Evolutionary conservation across 2,797 vertebrate species (phyloP), one percentile per base, ranked within the genome.

Genomic region (Anableps anableps): DNA sequence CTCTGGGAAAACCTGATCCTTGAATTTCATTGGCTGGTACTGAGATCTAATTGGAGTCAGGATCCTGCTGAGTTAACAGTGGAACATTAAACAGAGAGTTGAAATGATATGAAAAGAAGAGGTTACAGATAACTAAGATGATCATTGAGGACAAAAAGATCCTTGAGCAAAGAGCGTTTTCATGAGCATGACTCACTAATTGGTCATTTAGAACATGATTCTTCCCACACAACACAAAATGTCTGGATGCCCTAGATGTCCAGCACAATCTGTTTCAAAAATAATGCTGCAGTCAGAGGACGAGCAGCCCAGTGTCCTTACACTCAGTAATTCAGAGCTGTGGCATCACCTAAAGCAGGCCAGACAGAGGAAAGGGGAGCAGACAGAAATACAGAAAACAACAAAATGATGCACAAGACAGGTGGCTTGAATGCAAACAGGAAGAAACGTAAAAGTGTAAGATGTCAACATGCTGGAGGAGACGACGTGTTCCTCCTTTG

Each of bases 1-100:
- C 60, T 86, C 68, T 77, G 80, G 75, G 80, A 86, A 92, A 92
- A 83, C 75, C 81, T 75, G 77, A 90, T 85, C 58, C 72, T 74
- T 51, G 58, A 83, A 83, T 86, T 92, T 86, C 77, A 88, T 83
- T 81, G 86, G 81, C 84, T 70, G 71, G 72, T 66, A 73, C 74
- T 47, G 45, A 23, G 55, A 82, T 83, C 76, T 82, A 75, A 55
- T 79, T 86, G 58, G 75, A 72, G 79, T 78, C 80, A 81, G 80
- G 70, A 80, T 88, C 80, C 72, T 74, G 58, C 66, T 80, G 72
- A 51, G 76, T 84, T 79, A 85, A 81, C 60, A 38, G 71, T 64
- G 38, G 77, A 85, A 84, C 75, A 68, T 84, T 84, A 81, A 82
- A 92, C 68, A 72, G 70, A 72, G 74, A 82, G 74, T 71, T 38